These are phyloP conservation scores for Ashinkailepas kermadecensis DNA, from an alignment of 2,888 invertebrate genomes.

Conservation along the genomic window DNA sequence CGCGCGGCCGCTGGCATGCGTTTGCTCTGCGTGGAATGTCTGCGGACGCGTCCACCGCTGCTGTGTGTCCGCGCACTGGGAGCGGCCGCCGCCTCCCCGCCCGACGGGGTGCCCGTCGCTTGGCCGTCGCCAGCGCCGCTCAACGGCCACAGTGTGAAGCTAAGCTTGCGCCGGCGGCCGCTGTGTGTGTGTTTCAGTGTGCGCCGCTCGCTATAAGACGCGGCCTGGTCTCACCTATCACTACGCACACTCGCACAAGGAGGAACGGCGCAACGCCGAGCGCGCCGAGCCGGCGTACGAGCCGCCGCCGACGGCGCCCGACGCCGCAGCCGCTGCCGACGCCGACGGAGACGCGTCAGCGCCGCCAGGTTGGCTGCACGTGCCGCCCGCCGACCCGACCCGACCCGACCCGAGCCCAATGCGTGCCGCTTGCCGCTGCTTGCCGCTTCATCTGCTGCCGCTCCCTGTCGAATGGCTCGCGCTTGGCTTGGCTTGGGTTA, in stretches of 20 bases:
- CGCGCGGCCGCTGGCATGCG: not conserved
- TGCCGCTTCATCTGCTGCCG: constrained; percentile 35
- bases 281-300: constrained; percentile 22
- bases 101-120: not conserved
- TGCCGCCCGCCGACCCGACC: constrained; percentile 41
- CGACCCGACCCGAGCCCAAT: constrained; percentile 43
- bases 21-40: not conserved
- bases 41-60: not conserved
- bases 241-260: constrained; percentile 79
- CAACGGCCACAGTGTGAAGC: not conserved
- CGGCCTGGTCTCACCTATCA: constrained; percentile 92
- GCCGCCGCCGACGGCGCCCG: constrained; percentile 24
- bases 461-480: constrained; percentile 28
- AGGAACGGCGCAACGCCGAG: constrained; percentile 34
- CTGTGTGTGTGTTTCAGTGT: constrained; percentile 57
- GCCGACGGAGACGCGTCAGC: constrained; percentile 35
- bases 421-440: constrained; percentile 39
- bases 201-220: constrained; percentile 93
- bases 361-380: constrained; percentile 31
- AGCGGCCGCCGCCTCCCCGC: not conserved
- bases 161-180: constrained; percentile 4
- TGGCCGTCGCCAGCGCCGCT: not conserved
- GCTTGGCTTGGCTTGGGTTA: constrained; percentile 18
- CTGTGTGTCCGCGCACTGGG: not conserved
- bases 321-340: constrained; percentile 23